phyloP scores from a whole-genome alignment of 2,797 vertebrate genomes.

The Enoplosus armatus region DNA sequence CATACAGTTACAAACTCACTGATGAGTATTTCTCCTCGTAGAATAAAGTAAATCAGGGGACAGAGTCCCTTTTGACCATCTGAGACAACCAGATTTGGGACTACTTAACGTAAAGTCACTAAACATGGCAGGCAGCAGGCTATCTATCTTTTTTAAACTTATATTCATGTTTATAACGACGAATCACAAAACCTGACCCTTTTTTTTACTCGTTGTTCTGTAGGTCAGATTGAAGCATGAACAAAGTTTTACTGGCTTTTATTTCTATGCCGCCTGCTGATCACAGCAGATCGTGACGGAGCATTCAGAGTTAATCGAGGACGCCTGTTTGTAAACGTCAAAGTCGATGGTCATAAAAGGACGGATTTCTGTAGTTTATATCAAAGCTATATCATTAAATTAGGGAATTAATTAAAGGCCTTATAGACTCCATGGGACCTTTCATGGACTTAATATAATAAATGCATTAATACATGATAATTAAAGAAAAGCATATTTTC shows the following conservation, averaged over 20 bases:
- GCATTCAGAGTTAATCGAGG: neutral
- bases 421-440: neutral
- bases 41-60: neutral
- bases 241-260: neutral
- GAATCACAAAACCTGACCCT: neutral
- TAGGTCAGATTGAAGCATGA: neutral
- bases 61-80: neutral
- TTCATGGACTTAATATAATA: neutral
- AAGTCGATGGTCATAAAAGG: neutral
- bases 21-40: neutral
- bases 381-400: neutral
- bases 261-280: neutral
- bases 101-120: neutral
- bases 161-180: neutral
- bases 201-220: neutral
- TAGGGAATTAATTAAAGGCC: neutral
- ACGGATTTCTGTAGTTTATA: neutral
- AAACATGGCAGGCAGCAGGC: neutral
- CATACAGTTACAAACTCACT: neutral
- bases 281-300: neutral
- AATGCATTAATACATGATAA: neutral
- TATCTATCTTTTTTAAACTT: neutral
- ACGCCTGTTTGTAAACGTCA: neutral
- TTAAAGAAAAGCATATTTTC: neutral
- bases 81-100: neutral